Conservation (phyloP, 23 tunicate genomes). For the Trididemnum clinides region DNA sequence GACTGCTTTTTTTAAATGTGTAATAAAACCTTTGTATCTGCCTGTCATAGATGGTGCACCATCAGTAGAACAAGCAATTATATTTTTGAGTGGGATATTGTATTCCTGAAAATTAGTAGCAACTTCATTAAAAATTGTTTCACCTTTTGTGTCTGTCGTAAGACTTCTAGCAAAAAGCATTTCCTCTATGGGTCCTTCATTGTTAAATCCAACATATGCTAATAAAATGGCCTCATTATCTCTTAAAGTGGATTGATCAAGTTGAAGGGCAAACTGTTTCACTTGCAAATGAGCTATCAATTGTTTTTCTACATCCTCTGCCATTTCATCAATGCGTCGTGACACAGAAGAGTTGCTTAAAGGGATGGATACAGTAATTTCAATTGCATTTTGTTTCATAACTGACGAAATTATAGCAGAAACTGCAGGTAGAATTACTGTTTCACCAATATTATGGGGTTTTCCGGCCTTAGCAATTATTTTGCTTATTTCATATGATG, state of each 20-base stretch:
- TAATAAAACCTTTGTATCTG: too few relatives aligned
- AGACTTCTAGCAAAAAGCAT: slow-evolving; percentile 46
- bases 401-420: slow-evolving; percentile 42
- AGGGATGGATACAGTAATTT: neutral
- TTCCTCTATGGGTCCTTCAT: too few relatives aligned
- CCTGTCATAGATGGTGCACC: slow-evolving; percentile 41
- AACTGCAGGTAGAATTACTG: slow-evolving; percentile 27
- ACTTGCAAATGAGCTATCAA: too few relatives aligned
- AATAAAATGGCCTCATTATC: neutral
- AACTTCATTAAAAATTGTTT: slow-evolving; percentile 17
- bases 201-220: too few relatives aligned
- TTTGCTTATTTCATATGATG: slow-evolving; percentile 33
- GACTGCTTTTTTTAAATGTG: too few relatives aligned
- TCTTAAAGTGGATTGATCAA: slow-evolving; percentile 20
- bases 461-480: slow-evolving; percentile 50
- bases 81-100: slow-evolving; percentile 4
- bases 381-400: slow-evolving; percentile 30
- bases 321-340: slow-evolving; percentile 28
- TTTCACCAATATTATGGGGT: slow-evolving; percentile 51
- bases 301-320: neutral
- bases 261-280: neutral
- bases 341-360: slow-evolving; percentile 21
- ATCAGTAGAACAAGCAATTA: slow-evolving; percentile 23
- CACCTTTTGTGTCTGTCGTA: slow-evolving; percentile 26
- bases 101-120: neutral